phyloP scores from a whole-genome alignment of 2,113 vertebrate genomes.

The Chaetura pelagica region DNA sequence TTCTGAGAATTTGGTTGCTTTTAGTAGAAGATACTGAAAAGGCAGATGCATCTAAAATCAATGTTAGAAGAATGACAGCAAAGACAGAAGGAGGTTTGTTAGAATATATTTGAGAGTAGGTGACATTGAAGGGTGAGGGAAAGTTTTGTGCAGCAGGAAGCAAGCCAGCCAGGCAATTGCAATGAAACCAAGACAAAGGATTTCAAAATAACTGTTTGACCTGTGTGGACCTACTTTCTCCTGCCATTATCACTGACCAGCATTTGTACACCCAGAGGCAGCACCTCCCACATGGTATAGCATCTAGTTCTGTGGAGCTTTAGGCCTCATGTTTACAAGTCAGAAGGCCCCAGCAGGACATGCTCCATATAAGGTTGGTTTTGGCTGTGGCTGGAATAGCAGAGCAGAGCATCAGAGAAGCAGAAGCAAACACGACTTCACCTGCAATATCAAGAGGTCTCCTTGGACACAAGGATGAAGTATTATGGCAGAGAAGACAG shows the following conservation, averaged over 20 bases:
- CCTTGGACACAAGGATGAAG: accelerated
- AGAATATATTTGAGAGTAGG: accelerated
- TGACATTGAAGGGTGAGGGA: neutral
- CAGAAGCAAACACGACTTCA: neutral
- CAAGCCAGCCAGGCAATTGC: neutral
- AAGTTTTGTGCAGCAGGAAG: neutral
- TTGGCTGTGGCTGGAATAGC: neutral
- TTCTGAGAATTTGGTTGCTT: neutral
- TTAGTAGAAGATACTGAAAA: neutral
- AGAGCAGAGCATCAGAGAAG: neutral
- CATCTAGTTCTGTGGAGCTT: neutral
- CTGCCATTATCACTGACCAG: neutral
- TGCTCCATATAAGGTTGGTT: accelerated
- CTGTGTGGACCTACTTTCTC: neutral
- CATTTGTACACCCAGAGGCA: neutral
- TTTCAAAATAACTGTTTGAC: neutral
- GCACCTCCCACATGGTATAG: neutral
- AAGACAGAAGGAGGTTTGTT: neutral
- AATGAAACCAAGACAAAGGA: neutral
- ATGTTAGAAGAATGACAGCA: neutral
- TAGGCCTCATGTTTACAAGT: neutral
- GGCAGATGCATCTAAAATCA: neutral
- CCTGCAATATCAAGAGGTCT: neutral
- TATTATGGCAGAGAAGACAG: neutral
- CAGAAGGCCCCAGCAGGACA: neutral